These are phyloP conservation scores for Meiosimyza platycephala DNA, from an alignment of 2,888 invertebrate species.

Conservation along the genomic window DNA sequence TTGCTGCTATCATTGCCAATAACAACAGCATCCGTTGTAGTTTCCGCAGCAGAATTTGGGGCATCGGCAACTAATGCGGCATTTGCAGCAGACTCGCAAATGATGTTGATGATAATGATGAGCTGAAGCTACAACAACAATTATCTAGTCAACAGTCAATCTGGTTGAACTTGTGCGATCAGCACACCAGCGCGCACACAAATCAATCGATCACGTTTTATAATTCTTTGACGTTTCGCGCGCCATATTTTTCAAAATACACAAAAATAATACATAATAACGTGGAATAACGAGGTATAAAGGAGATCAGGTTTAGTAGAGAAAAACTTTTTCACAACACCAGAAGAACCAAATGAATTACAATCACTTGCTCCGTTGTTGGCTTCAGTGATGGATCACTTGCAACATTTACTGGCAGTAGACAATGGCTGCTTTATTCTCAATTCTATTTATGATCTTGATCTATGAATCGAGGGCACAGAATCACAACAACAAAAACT, in stretches of 20 bases:
- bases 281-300: no score
- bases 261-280: constrained; percentile 15
- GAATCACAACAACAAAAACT: constrained; percentile 25
- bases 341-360: neutral
- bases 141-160: constrained; percentile 65
- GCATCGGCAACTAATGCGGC: neutral
- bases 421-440: constrained; percentile 50
- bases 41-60: neutral
- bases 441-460: constrained; percentile 65
- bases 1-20: constrained; percentile 17
- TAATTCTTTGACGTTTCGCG: constrained; percentile 45
- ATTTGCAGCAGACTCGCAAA: neutral
- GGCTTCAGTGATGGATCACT: constrained; percentile 63
- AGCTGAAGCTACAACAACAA: constrained; percentile 56
- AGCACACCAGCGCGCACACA: constrained; percentile 52
- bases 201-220: constrained; percentile 66
- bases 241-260: constrained; percentile 36
- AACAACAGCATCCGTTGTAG: constrained; percentile 2
- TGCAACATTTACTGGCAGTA: constrained; percentile 60
- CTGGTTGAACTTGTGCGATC: constrained; percentile 61
- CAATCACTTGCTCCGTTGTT: constrained; percentile 38
- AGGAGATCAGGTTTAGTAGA: neutral
- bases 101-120: neutral
- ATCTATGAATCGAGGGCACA: constrained; percentile 65
- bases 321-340: constrained; percentile 11